phyloP scores from a whole-genome alignment of 92 coral and sea anemone genomes.

The Nematostella vectensis region DNA sequence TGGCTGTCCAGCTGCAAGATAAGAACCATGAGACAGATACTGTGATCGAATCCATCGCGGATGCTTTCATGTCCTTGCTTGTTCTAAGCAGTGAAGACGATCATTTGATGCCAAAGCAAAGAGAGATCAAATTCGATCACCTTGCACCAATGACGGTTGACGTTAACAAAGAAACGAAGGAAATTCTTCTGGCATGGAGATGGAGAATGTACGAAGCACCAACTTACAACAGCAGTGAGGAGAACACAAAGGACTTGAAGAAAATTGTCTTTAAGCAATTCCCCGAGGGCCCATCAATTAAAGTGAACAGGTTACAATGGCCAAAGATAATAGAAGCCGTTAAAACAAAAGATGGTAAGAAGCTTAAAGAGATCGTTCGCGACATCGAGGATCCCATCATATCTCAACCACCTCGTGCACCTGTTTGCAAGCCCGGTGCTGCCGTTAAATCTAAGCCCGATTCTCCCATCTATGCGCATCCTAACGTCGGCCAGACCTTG shows the following conservation, averaged over 20 bases:
- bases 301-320: conserved; percentile 19
- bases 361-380: not conserved
- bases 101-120: conserved; percentile 28
- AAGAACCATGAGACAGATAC: conserved; percentile 31
- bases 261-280: too few species aligned
- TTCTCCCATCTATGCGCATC: conserved; percentile 40
- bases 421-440: too few species aligned
- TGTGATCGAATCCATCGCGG: conserved; percentile 48
- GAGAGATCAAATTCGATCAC: conserved; percentile 40
- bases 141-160: conserved; percentile 36
- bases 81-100: conserved; percentile 38
- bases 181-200: conserved; percentile 40
- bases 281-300: too few species aligned
- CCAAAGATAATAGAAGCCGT: conserved; percentile 20
- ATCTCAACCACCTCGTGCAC: too few species aligned
- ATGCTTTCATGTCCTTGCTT: conserved; percentile 26
- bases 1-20: conserved; percentile 46
- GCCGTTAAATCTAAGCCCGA: too few species aligned
- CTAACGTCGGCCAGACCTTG: conserved; percentile 8
- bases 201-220: conserved; percentile 46
- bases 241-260: not conserved
- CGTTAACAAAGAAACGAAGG: not conserved
- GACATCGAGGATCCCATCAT: not conserved
- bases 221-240: conserved; percentile 1
- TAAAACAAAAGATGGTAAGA: not conserved